A percentile compares a stretch with the other conserved stretches of the same genome.
Conservation (phyloP, 2,113 vertebrate genomes). For the Psilopogon haemacephalus region DNA sequence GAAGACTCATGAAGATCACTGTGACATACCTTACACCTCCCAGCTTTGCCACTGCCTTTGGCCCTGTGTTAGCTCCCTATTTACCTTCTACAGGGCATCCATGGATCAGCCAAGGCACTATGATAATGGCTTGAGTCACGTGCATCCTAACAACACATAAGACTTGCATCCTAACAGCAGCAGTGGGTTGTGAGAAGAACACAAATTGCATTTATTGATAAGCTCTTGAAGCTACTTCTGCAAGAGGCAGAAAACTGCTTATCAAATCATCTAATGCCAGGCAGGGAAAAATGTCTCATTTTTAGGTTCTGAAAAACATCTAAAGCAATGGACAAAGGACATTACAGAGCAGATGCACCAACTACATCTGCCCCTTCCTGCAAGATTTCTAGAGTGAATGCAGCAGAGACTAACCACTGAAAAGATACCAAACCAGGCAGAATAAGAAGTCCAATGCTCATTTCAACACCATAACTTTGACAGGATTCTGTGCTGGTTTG, state of each 20-base stretch:
- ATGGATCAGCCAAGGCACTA: neutral
- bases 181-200: neutral
- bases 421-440: neutral
- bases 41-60: neutral
- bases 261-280: neutral
- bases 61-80: neutral
- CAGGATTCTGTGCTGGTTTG: neutral
- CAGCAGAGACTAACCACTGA: neutral
- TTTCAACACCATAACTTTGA: neutral
- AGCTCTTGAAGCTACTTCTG: neutral
- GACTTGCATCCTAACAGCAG: neutral
- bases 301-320: neutral
- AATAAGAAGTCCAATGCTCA: neutral
- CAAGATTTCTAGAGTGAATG: neutral
- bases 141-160: neutral
- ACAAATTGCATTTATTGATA: neutral
- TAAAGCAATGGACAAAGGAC: neutral
- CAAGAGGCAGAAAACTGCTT: neutral
- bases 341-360: neutral
- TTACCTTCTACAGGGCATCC: neutral
- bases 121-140: neutral
- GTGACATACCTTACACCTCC: neutral
- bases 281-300: neutral
- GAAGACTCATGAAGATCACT: neutral
- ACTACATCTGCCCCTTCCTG: neutral